These are phyloP conservation scores for Sabellastarte sp. DNA, from an alignment of 2,888 invertebrate species.

Conservation along the genomic window DNA sequence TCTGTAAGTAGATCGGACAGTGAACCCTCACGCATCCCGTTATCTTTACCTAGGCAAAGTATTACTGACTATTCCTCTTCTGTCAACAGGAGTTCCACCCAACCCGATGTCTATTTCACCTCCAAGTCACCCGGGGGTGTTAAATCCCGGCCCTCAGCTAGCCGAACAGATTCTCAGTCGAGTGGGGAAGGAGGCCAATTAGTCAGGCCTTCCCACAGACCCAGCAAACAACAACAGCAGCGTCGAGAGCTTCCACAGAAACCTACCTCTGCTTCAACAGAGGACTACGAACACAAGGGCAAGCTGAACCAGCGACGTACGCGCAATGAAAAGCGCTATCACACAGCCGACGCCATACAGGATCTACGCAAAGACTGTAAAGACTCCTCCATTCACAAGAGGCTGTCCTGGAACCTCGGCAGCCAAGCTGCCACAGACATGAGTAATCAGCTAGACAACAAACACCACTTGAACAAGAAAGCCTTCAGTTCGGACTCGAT, in stretches of 20 bases:
- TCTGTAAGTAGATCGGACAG: background rate
- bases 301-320: conserved; percentile 44
- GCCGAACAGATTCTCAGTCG: background rate
- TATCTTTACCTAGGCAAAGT: background rate
- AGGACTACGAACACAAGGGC: background rate
- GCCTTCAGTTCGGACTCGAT: conserved; percentile 58
- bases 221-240: background rate
- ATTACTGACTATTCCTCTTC: background rate
- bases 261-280: background rate
- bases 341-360: conserved; percentile 70
- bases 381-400: conserved; percentile 65
- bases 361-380: conserved; percentile 60
- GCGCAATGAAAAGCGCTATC: conserved; percentile 63
- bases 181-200: background rate
- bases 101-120: too few species aligned
- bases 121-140: background rate
- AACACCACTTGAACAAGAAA: conserved; percentile 42
- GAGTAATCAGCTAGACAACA: conserved; percentile 37
- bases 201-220: background rate
- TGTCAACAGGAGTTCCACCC: background rate
- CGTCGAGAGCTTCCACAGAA: background rate
- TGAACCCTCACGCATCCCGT: background rate
- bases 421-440: conserved; percentile 35
- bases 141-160: background rate
- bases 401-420: conserved; percentile 68